These are phyloP conservation scores for Sinhomidia bicolor DNA, from an alignment of 2,888 invertebrate genomes.

Conservation along the genomic window DNA sequence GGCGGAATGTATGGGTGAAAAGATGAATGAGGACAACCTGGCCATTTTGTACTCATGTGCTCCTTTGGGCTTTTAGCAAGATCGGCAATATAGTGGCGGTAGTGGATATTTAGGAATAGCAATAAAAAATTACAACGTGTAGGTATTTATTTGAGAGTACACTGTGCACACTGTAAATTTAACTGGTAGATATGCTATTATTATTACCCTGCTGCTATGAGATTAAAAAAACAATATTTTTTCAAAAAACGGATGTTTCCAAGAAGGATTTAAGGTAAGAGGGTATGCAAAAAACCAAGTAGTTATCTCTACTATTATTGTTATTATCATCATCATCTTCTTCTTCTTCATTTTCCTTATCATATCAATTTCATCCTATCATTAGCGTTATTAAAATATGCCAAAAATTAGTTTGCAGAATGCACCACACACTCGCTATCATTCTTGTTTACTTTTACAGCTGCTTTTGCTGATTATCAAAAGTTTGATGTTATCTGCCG, in stretches of 20 bases:
- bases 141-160: not conserved
- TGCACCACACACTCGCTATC: no score
- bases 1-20: constrained; percentile 57
- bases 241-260: no score
- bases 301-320: not conserved
- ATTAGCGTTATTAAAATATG: not conserved
- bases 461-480: no score
- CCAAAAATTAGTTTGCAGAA: no score
- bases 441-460: no score
- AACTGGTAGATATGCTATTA: not conserved
- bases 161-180: no score
- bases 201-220: no score
- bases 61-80: constrained; percentile 42
- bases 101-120: not conserved
- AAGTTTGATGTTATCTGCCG: no score
- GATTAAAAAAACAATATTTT: no score
- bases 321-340: no score
- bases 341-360: constrained; percentile 1
- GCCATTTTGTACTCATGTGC: constrained; percentile 58
- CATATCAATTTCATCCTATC: not conserved
- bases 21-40: constrained; percentile 66
- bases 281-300: no score
- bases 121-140: not conserved
- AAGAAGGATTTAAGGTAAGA: no score
- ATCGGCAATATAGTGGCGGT: not conserved